Evolutionary conservation across 2,888 invertebrate genomes (phyloP), one percentile per base, ranked within the genome.

Genomic region (Candidula unifasciata): DNA sequence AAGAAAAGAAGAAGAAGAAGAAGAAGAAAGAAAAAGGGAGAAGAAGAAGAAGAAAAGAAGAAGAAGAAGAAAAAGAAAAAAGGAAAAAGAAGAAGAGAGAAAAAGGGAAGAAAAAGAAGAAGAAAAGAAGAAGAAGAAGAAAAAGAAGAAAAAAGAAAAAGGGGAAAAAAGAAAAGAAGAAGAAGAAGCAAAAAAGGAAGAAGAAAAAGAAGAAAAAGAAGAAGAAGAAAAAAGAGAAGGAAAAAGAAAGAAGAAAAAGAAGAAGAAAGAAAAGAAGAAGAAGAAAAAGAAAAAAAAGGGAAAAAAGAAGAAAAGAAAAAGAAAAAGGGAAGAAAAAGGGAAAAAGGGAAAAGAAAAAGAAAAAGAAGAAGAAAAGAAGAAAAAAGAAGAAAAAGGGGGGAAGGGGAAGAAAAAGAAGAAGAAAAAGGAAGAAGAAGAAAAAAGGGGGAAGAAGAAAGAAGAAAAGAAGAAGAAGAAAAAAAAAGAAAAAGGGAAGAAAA

Each of bases 21-120:
- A 68, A 68, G 10, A 68, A n/a, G n/a, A 68, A 18, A 68, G 68
- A 68, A 68, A 18, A 68, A n/a, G n/a, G n/a, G 10, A 68, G 68
- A 68, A 68, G 10, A 68, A n/a, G n/a, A 68, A 18, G n/a, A n/a
- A 27, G 10, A 10, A 68, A 24, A 68, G 68, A 16, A 68, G n/a
- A 68, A 54, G 10, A 54, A 18, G 18, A 18, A 13, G 18, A 18
- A 13, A 54, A 18, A 54, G 54, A 13, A 54, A n/a, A 68, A 24
- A 18, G n/a, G 68, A 68, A 24, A 18, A 68, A n/a, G n/a, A 24
- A 18, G n/a, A n/a, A 68, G 30, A 18, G n/a, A n/a, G n/a, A 24
- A 18, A 68, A n/a, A 68, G 30, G 10, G n/a, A n/a, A 68, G 30
- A 18, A 68, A n/a, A 68, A 24, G 10, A 68, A n/a, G n/a, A 24